Percentiles rank a stretch among this genome's conserved stretches.
Evolutionary conservation across 2,888 invertebrate species (phyloP).

Genomic region (Allygus modestus): DNA sequence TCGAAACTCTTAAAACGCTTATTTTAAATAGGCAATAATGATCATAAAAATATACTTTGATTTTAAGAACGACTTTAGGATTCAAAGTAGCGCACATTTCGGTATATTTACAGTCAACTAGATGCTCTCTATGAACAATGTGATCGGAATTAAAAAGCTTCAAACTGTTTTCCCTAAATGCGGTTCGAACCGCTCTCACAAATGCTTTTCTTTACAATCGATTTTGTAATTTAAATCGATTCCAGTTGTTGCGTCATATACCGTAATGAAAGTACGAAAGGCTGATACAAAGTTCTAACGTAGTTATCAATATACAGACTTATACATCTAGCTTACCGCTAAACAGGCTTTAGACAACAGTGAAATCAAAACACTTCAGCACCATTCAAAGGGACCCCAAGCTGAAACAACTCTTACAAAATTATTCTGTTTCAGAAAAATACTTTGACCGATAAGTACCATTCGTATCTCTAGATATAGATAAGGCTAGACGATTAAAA

Average conservation of each 20-base stretch:
- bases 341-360: conserved; percentile 63
- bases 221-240: conserved; percentile 8
- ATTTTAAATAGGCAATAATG: conserved; percentile 49
- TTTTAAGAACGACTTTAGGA: conserved; percentile 49
- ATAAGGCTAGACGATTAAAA: conserved; percentile 60
- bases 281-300: conserved; percentile 59
- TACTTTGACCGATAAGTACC: conserved; percentile 58
- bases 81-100: conserved; percentile 51
- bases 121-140: neutral
- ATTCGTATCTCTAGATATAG: conserved; percentile 59
- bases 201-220: neutral
- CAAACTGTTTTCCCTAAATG: neutral
- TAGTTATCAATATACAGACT: conserved; percentile 60
- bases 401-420: conserved; percentile 57
- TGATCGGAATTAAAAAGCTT: conserved; percentile 11
- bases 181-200: neutral
- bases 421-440: conserved; percentile 59
- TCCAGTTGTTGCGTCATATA: conserved; percentile 58
- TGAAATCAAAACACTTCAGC: conserved; percentile 61
- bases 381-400: conserved; percentile 51
- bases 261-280: conserved; percentile 58
- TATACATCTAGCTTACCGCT: conserved; percentile 55
- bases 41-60: conserved; percentile 53
- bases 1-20: conserved; percentile 40
- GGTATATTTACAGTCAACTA: conserved; percentile 45